Evolutionary conservation across 2,888 invertebrate genomes (phyloP).

Genomic region (Yponomeuta cagnagella): DNA sequence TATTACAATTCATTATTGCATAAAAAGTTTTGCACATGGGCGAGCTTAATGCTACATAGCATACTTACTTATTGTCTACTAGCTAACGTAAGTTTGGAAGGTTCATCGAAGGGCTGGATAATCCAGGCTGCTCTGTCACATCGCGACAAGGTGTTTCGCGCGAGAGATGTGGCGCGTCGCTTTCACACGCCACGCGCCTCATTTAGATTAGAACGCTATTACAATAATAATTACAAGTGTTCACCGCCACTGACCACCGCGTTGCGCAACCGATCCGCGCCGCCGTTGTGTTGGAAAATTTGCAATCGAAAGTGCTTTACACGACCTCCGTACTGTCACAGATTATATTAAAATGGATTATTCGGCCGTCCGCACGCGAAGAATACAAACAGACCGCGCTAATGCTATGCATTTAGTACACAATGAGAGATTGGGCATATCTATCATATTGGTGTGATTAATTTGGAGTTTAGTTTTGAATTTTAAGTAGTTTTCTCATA

Average conservation of each 20-base stretch:
- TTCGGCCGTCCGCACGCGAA: not conserved
- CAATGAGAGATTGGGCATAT: not conserved
- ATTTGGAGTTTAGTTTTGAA: not conserved
- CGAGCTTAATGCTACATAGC: too few species aligned
- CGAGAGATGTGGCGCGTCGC: conserved; percentile 27
- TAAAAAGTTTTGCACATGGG: too few species aligned
- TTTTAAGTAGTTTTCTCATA: conserved; percentile 15
- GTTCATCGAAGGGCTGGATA: too few species aligned
- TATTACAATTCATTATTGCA: too few species aligned
- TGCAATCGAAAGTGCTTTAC: conserved; percentile 56
- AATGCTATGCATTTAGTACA: conserved; percentile 1
- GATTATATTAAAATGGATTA: not conserved
- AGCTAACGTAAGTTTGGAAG: too few species aligned
- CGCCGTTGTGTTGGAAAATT: conserved; percentile 49
- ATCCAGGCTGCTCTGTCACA: not conserved
- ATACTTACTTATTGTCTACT: too few species aligned
- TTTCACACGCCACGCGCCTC: conserved; percentile 44
- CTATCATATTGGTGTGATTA: not conserved
- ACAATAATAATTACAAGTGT: conserved; percentile 61
- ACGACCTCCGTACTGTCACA: conserved; percentile 13
- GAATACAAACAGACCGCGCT: not conserved
- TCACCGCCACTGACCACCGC: conserved; percentile 23
- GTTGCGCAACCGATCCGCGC: conserved; percentile 37
- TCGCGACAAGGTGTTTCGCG: not conserved
- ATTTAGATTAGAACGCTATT: conserved; percentile 58